A percentile compares a stretch with the other conserved stretches of the same genome.
Conservation (phyloP, 2,888 invertebrate genomes). For the Balanococcus diminutus region DNA sequence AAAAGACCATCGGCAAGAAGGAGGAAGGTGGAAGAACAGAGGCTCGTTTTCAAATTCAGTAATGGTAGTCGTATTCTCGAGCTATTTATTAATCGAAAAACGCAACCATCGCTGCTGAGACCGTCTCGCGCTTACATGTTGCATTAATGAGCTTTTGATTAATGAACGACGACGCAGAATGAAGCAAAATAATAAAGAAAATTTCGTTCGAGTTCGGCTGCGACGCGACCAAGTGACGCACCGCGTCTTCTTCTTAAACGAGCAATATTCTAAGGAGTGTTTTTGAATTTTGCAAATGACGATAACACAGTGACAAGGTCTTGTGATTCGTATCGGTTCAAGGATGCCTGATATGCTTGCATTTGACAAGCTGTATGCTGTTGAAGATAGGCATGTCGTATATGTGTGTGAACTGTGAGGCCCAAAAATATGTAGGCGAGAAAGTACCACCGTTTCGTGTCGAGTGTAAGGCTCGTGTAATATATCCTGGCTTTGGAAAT, state of each 20-base stretch:
- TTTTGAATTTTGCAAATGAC: constrained; percentile 3
- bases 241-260: neutral
- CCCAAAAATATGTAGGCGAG: neutral
- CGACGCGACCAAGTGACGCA: neutral
- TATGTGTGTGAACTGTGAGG: neutral
- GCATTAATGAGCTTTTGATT: constrained; percentile 27
- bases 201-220: neutral
- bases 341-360: neutral
- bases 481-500: neutral
- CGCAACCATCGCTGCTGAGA: neutral
- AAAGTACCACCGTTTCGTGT: neutral
- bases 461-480: neutral
- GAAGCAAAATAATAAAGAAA: constrained; percentile 17
- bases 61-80: neutral
- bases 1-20: too few relatives aligned
- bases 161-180: neutral
- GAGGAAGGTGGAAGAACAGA: neutral
- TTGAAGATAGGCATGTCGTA: neutral
- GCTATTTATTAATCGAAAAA: neutral
- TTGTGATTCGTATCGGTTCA: constrained; percentile 13
- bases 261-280: constrained; percentile 4
- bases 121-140: neutral
- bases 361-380: neutral
- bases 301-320: constrained; percentile 1
- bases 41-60: neutral